Evolutionary conservation across 2,888 invertebrate genomes (phyloP), one percentile per base, ranked within the genome.

Genomic region (Tenthredo livida): DNA sequence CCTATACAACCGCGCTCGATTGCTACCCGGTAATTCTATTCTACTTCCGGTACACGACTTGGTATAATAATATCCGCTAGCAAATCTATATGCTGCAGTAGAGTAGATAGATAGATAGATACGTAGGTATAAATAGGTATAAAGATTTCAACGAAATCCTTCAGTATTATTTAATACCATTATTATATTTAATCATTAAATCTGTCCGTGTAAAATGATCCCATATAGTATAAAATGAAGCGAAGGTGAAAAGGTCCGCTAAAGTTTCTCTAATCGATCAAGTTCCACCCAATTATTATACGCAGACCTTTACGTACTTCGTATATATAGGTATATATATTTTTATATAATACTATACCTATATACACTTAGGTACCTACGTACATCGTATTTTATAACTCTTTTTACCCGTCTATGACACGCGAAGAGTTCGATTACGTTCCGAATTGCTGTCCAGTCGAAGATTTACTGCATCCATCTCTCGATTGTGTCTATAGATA

Each of bases 381-480:
- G 37, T 17, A 17, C 37, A 3, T 70, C 37, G 37, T 33, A 37
- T 33, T 70, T 70, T 70, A 67, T 67, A 29, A 67, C 67, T 67
- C 67, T 67, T 67, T 67, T 33, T 67, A 54, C 40, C 3, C 40
- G 75, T 47, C 17, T 47, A 75, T 25, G 75, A 75, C 43, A 47
- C 75, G 75, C 33, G 54, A 77, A 54, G 29, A 77, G 25, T 15
- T 21, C 40, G 37, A 29, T 17, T 43, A 21, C 43, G 15, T 47
- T 15, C 50, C 6, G 33, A 50, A 54, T 77, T 77, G 50, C 77
- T 77, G 77, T 77, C 77, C 77, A n/a, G 47, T 77, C 9, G 6
- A 54, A 77, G 77, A 77, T 77, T 77, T 77, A 77, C 54, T 29
- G 75, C 50, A 75, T 73, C 50, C 29, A 29, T 75, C 75, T 73